Percentiles rank a stretch among this genome's conserved stretches.
Conservation (phyloP, 2,113 vertebrate species). For the Regulus satrapa region DNA sequence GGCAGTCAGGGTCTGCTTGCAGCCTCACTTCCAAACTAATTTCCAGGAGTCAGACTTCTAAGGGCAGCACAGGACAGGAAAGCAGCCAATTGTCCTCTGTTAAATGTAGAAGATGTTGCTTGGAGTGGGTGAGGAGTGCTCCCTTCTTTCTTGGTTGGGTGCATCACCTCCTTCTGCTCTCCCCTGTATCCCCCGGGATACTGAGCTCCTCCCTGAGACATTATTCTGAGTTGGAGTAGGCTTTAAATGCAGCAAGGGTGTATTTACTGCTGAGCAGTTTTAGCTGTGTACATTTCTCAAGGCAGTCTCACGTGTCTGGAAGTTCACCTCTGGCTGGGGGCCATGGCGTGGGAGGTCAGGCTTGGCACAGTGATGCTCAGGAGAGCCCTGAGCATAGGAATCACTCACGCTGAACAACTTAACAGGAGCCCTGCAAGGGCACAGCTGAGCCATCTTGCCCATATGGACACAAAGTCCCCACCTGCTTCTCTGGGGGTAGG, state of each 20-base stretch:
- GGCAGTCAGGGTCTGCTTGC: background rate
- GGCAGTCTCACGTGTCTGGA: background rate
- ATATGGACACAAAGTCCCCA: background rate
- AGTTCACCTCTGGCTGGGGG: background rate
- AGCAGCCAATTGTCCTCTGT: background rate
- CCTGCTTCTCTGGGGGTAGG: background rate
- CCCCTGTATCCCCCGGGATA: background rate
- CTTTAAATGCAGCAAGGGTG: background rate
- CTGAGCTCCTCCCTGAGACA: background rate
- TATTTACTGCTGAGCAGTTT: background rate
- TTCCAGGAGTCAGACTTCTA: background rate
- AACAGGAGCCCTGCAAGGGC: background rate
- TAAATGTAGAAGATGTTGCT: background rate
- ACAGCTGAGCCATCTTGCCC: background rate
- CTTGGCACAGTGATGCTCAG: background rate
- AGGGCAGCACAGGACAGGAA: background rate
- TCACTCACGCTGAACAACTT: background rate
- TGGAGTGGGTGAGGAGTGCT: background rate
- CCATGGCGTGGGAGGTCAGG: background rate
- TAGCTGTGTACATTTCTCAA: background rate
- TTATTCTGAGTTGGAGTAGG: background rate
- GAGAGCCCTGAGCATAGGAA: fast-evolving
- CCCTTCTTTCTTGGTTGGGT: background rate
- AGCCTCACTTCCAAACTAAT: background rate
- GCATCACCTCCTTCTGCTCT: background rate